Evolutionary conservation across 2,888 invertebrate genomes (phyloP).

Genomic region (Blastobasis lacticolella): DNA sequence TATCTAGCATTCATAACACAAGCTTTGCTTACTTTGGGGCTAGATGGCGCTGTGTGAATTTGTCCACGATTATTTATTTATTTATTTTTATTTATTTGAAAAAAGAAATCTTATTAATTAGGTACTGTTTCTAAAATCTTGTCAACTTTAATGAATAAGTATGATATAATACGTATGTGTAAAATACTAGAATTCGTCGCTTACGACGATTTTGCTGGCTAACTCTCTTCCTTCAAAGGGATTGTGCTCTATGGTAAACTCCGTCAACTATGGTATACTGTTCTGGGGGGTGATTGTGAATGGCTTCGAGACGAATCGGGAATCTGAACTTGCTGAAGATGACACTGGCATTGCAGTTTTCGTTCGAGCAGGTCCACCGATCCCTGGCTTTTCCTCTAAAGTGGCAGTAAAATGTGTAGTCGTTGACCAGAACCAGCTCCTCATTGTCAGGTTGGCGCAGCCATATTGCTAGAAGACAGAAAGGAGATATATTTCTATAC

Average conservation of each 20-base stretch:
- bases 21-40: no score
- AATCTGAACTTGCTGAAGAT: conserved; percentile 2
- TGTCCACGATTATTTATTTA: no score
- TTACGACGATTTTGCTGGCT: no score
- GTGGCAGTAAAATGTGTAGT: conserved; percentile 24
- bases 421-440: conserved; percentile 20
- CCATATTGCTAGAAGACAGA: conserved; percentile 18
- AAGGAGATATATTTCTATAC: background rate
- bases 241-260: background rate
- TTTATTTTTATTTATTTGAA: no score
- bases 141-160: no score
- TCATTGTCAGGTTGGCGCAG: conserved; percentile 21
- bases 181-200: no score
- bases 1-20: no score
- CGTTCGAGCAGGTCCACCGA: conserved; percentile 3
- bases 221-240: no score
- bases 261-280: conserved; percentile 16
- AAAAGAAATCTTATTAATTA: no score
- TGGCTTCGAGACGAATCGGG: conserved; percentile 1
- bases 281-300: conserved; percentile 18
- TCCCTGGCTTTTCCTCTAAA: background rate
- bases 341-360: background rate
- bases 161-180: no score
- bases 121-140: no score
- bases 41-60: no score